phyloP scores from a whole-genome alignment of 2,888 invertebrate species.

The Drosophila anceps region DNA sequence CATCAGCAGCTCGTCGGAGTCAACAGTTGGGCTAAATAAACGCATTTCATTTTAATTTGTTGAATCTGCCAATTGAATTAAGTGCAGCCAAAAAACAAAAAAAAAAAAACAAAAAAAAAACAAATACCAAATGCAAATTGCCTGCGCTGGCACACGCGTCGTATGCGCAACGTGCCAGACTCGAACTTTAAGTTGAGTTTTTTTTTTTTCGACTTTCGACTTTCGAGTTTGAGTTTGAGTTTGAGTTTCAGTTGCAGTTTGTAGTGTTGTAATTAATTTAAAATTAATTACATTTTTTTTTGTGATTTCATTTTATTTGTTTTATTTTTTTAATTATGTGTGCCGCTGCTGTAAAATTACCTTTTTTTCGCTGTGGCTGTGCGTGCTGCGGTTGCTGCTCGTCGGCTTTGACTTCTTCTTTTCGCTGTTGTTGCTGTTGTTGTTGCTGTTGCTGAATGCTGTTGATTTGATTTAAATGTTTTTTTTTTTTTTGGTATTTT shows the following conservation, averaged over 20 bases:
- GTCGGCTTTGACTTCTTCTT: slow-evolving; percentile 11
- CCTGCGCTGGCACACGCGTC: slow-evolving; percentile 20
- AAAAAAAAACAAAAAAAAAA: too few relatives aligned
- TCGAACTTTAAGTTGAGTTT: background rate
- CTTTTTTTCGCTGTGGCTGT: slow-evolving; percentile 46
- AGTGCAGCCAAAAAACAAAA: slow-evolving; percentile 62
- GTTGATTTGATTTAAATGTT: slow-evolving; percentile 12
- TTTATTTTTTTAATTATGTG: slow-evolving; percentile 43
- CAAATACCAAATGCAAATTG: slow-evolving; percentile 22
- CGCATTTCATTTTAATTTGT: background rate
- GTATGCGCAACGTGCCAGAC: slow-evolving; percentile 25
- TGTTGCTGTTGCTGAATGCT: slow-evolving; percentile 20
- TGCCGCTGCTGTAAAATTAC: slow-evolving; percentile 48
- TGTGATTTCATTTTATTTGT: slow-evolving; percentile 18
- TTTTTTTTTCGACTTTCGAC: background rate
- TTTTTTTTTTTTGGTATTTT: slow-evolving; percentile 18
- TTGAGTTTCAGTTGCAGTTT: slow-evolving; percentile 31
- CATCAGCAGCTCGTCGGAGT: background rate
- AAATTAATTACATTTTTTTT: slow-evolving; percentile 28
- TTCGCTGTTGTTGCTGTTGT: slow-evolving; percentile 18
- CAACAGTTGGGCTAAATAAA: background rate
- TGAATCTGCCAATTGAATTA: slow-evolving; percentile 59
- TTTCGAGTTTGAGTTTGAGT: slow-evolving; percentile 14
- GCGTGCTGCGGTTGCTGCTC: slow-evolving; percentile 17
- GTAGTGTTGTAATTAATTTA: slow-evolving; percentile 20